Conservation (phyloP, 2,888 invertebrate genomes). For the Apamea crenata region DNA sequence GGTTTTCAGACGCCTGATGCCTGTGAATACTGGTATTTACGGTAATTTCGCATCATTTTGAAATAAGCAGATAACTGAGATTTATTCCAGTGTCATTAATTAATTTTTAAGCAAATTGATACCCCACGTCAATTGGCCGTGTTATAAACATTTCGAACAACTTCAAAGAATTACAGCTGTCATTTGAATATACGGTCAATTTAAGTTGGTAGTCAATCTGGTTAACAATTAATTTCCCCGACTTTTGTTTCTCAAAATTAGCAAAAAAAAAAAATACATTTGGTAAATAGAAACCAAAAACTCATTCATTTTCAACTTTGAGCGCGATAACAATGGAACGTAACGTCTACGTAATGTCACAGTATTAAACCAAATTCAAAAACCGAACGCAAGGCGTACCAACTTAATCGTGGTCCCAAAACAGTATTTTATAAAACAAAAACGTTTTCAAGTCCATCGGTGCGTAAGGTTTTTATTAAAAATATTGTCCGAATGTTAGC, state of each 20-base stretch:
- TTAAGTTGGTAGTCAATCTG: neutral
- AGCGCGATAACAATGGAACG: conserved; percentile 7
- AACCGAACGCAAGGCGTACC: conserved; percentile 40
- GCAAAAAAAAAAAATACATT: neutral
- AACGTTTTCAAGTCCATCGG: conserved; percentile 69
- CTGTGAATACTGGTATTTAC: conserved; percentile 7
- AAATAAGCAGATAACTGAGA: neutral
- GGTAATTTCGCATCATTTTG: neutral
- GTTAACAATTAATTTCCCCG: neutral
- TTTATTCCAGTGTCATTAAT: neutral
- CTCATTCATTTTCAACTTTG: neutral
- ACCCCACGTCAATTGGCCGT: neutral
- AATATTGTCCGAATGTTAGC: conserved; percentile 77
- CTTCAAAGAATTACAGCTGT: neutral
- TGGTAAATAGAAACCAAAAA: neutral
- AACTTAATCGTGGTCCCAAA: conserved; percentile 64
- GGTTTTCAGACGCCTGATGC: conserved; percentile 13
- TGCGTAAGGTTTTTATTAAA: conserved; percentile 79
- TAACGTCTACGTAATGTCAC: neutral
- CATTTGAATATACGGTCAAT: neutral
- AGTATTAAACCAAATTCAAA: neutral
- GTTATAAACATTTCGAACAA: neutral
- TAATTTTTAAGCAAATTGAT: neutral
- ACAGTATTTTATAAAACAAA: conserved; percentile 69
- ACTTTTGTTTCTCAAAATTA: neutral